A percentile compares a stretch with the other conserved stretches of the same genome.
Conservation (phyloP, 2,888 invertebrate species). For the Lycaena phlaeas region DNA sequence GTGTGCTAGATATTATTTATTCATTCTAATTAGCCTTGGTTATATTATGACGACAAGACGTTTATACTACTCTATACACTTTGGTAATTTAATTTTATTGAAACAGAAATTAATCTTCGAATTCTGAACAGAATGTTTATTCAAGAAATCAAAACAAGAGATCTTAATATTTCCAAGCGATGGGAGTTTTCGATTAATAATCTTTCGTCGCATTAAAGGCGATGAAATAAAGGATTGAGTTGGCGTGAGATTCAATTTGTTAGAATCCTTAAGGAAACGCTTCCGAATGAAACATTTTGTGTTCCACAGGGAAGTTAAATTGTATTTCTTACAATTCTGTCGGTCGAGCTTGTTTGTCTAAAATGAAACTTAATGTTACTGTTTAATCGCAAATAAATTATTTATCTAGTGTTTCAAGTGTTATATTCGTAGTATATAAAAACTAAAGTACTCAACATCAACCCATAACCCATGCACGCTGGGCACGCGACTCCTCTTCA, state of each 20-base stretch:
- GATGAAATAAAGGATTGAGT: constrained; percentile 63
- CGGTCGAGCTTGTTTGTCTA: constrained; percentile 40
- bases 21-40: no score
- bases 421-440: no score
- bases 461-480: no score
- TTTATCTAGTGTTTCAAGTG: not conserved
- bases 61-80: no score
- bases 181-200: constrained; percentile 61
- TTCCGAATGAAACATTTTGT: constrained; percentile 61
- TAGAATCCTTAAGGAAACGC: constrained; percentile 57
- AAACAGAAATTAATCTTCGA: not conserved
- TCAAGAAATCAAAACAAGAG: constrained; percentile 14
- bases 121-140: not conserved
- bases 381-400: constrained; percentile 4
- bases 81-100: not conserved
- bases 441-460: no score
- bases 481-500: no score
- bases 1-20: no score
- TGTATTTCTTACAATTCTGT: constrained; percentile 52
- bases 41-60: no score
- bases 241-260: constrained; percentile 64
- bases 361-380: constrained; percentile 6
- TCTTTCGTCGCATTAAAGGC: constrained; percentile 49
- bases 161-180: constrained; percentile 31
- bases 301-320: constrained; percentile 54